Percentiles rank a stretch among this genome's conserved stretches.
Conservation (phyloP, 1,140 invertebrate genomes). For the Phortica variegata region DNA sequence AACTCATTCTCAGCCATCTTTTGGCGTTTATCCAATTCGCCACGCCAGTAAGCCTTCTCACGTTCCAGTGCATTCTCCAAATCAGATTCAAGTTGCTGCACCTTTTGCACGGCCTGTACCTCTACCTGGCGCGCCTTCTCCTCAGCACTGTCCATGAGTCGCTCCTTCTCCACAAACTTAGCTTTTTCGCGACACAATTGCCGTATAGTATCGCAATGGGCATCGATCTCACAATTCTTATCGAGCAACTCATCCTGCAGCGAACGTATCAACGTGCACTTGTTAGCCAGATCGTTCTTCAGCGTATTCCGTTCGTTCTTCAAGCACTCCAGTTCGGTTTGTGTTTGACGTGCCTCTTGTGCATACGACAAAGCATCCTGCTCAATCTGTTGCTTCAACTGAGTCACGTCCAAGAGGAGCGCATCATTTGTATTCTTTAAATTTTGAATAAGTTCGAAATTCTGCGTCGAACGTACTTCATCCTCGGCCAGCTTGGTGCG, state of each 20-base stretch:
- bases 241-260: constrained; percentile 55
- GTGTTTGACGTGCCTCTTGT: constrained; percentile 36
- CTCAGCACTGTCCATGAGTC: constrained; percentile 36
- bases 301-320: constrained; percentile 53
- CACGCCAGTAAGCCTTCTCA: constrained; percentile 55
- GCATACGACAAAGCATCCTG: constrained; percentile 48
- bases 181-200: constrained; percentile 52
- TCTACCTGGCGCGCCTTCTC: constrained; percentile 42
- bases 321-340: constrained; percentile 46
- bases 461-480: constrained; percentile 26
- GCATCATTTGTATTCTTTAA: constrained; percentile 37
- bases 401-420: constrained; percentile 26
- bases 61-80: constrained; percentile 55
- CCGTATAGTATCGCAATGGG: constrained; percentile 44
- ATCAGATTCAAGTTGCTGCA: constrained; percentile 56
- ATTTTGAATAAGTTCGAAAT: constrained; percentile 35
- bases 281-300: constrained; percentile 54
- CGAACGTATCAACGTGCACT: constrained; percentile 45
- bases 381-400: constrained; percentile 45
- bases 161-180: constrained; percentile 43
- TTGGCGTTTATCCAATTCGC: constrained; percentile 60
- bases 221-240: constrained; percentile 52
- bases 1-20: constrained; percentile 59
- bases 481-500: constrained; percentile 21
- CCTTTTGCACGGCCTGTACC: constrained; percentile 55